Evolutionary conservation across 35 echinoderm and acorn worm genomes (phyloP).

Genomic region (Ophioderma brevispina): DNA sequence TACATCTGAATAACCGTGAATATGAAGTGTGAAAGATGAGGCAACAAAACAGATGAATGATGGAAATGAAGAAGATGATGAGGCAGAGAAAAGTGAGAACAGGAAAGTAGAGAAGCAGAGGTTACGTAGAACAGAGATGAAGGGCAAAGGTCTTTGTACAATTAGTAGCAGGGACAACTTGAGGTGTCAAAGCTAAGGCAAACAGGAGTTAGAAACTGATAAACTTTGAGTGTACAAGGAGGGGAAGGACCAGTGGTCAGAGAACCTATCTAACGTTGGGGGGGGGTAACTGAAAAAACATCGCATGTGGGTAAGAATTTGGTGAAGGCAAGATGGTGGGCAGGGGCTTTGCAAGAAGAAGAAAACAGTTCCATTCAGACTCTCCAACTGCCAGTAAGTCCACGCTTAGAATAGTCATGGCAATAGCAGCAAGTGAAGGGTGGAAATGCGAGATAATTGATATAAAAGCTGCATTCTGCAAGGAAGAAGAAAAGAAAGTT

Average conservation of each 20-base stretch:
- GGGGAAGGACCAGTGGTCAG: neutral
- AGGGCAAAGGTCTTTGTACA: constrained; percentile 4
- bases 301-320: constrained; percentile 4
- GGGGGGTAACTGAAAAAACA: constrained; percentile 24
- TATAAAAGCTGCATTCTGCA: constrained; percentile 26
- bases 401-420: neutral
- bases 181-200: constrained; percentile 14
- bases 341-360: neutral
- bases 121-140: too few species aligned
- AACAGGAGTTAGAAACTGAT: constrained; percentile 29
- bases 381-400: constrained; percentile 3
- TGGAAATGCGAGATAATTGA: constrained; percentile 16
- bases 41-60: neutral
- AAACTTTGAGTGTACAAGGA: constrained; percentile 35
- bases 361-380: neutral
- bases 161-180: neutral
- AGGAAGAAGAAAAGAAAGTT: neutral
- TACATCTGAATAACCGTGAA: neutral
- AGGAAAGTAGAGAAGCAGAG: neutral
- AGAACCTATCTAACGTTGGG: constrained; percentile 15
- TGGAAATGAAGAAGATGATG: neutral
- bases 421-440: constrained; percentile 35
- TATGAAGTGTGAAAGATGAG: neutral
- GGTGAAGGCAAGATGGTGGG: neutral
- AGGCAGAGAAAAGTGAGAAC: neutral